phyloP scores from a whole-genome alignment of 2,888 invertebrate species.

The Tipula confusa region DNA sequence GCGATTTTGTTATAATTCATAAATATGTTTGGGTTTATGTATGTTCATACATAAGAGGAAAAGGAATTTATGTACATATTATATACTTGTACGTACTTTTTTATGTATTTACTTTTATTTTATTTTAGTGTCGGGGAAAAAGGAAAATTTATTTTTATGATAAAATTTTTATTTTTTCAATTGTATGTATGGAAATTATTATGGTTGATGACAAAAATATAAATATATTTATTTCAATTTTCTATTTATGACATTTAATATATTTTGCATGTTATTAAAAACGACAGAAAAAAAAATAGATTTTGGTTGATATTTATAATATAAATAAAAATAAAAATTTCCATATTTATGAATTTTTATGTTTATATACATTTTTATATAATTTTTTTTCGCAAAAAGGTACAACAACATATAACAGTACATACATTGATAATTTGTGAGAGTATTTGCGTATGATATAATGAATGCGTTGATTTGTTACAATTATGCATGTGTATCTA shows the following conservation, averaged over 20 bases:
- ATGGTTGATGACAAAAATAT: conserved; percentile 1
- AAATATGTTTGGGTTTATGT: conserved; percentile 1
- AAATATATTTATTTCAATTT: conserved; percentile 25
- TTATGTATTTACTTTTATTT: background rate
- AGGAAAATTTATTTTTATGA: background rate
- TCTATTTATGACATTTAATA: conserved; percentile 9
- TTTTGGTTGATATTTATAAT: background rate
- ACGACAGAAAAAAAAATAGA: background rate
- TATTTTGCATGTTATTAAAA: conserved; percentile 25
- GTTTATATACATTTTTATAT: background rate
- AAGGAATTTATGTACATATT: background rate
- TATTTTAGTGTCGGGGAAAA: background rate
- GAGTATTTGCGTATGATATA: background rate
- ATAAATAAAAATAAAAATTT: background rate
- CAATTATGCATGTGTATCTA: too few relatives aligned
- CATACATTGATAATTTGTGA: background rate
- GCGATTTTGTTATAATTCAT: conserved; percentile 9
- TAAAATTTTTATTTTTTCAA: background rate
- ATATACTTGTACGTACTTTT: background rate
- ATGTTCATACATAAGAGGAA: background rate
- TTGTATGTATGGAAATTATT: background rate
- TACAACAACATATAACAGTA: background rate
- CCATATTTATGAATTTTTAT: background rate
- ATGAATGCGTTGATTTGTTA: too few relatives aligned
- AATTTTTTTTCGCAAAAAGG: background rate